These are phyloP conservation scores for Hirtodrosophila duncani DNA, from an alignment of 2,888 invertebrate genomes.

Conservation along the genomic window DNA sequence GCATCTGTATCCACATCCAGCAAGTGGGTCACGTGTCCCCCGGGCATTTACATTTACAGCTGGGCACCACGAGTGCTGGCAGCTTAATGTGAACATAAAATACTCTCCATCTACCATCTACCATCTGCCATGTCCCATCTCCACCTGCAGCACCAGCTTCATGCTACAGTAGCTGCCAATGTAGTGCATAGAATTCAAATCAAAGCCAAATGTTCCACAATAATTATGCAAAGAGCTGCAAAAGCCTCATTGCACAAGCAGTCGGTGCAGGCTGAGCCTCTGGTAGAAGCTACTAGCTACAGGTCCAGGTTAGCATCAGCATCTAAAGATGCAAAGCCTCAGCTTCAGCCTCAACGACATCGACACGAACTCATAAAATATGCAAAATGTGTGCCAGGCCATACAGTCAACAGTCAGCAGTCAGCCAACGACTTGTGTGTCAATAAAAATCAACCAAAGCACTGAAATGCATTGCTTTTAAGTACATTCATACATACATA, in stretches of 20 bases:
- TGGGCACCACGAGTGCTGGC: constrained; percentile 35
- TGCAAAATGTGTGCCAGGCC: constrained; percentile 73
- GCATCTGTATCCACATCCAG: neutral
- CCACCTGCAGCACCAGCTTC: constrained; percentile 4
- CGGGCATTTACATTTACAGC: constrained; percentile 46
- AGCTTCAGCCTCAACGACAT: constrained; percentile 35
- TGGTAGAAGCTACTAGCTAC: too few species aligned
- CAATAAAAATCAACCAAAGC: constrained; percentile 70
- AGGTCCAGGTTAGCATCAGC: constrained; percentile 9
- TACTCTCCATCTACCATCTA: constrained; percentile 19
- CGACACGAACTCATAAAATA: constrained; percentile 73
- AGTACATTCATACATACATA: neutral
- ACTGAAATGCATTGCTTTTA: constrained; percentile 41
- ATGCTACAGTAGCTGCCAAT: constrained; percentile 46
- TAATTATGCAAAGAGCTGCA: constrained; percentile 68
- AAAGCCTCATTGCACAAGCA: constrained; percentile 52
- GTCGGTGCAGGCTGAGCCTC: too few species aligned
- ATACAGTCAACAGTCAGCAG: constrained; percentile 19
- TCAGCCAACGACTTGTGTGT: constrained; percentile 68
- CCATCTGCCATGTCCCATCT: neutral
- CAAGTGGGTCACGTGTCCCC: constrained; percentile 69
- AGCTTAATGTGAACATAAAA: constrained; percentile 46
- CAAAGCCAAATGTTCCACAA: constrained; percentile 47
- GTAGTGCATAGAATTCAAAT: constrained; percentile 60
- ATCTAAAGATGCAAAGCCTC: constrained; percentile 1